Base-by-base conservation (phyloP, 2,797 vertebrate genomes). In the Lacerta viridis region DNA sequence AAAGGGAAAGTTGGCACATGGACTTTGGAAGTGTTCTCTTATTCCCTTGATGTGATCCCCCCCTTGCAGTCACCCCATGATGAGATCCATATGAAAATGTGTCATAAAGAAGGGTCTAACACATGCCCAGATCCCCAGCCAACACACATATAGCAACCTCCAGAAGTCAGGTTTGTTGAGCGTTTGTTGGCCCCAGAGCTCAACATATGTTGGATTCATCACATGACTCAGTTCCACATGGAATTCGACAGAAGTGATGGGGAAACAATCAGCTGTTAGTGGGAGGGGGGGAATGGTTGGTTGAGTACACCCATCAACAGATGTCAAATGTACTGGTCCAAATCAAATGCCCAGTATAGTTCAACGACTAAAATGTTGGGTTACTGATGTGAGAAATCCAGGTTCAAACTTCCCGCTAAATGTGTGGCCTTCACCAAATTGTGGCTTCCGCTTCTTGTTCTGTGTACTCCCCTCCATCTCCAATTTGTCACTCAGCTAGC, bases 11-110 rank as follows among this genome's bases (percentile, higher is more conserved):
- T 86, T 89, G 88, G 84, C 78, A 69, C 43, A 43, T 76, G 78
- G 76, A 68, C 41, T 81, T 86, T 76, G 88, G 43, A 82, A 85
- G 33, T 41, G n/a, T 85, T 85, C 86, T 41, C 79, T 80, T 39
- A 77, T 76, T 25, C 87, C 46, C 39, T 81, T 64, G 33, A 80
- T 74, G 41, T 69, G 33, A 78, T 84, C 23, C 61, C 17, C 13
- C n/a, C 68, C 50, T 4, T 50, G 50, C 50, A 76, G 33, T 83
- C 33, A 59, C 33, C 74, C 80, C 25, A 77, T 85, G 83, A 89
- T 89, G 71, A 81, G 71, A 89, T 85, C 83, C 88, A 85, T 76
- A 85, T 89, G 78, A 78, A 89, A 81, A 72, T 77, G 78, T 85
- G 27, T 85, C 59, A 85, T 89, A 89, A 85, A 46, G 55, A 89